Conservation (phyloP, 2,888 invertebrate genomes). For the Drosophila nr. perissopoda region DNA sequence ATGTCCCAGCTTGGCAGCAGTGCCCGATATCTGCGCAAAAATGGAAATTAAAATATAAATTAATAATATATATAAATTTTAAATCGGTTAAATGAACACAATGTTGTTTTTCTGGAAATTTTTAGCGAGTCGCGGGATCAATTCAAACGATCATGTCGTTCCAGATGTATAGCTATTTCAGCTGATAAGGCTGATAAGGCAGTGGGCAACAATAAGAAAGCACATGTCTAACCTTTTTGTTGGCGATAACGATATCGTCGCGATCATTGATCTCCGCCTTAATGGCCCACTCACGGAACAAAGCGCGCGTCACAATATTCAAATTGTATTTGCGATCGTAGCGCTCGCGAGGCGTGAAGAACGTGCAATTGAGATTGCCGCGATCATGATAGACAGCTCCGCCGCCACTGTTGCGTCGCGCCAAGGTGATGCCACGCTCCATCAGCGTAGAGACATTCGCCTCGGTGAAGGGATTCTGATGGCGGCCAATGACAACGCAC, state of each 20-base stretch:
- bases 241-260: conserved; percentile 94
- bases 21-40: conserved; percentile 93
- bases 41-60: neutral
- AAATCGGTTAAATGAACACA: neutral
- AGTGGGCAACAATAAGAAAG: neutral
- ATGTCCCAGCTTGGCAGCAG: conserved; percentile 95
- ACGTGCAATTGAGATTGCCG: conserved; percentile 96
- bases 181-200: conserved; percentile 10
- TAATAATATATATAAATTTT: neutral
- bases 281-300: conserved; percentile 93
- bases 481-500: conserved; percentile 97
- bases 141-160: conserved; percentile 10
- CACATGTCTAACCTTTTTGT: conserved; percentile 85
- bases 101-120: neutral
- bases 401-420: conserved; percentile 97
- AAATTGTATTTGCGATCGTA: conserved; percentile 96
- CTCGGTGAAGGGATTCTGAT: conserved; percentile 98
- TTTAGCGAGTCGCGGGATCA: neutral
- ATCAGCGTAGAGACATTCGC: conserved; percentile 90
- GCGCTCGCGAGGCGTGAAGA: conserved; percentile 93
- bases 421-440: conserved; percentile 90
- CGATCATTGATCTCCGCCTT: conserved; percentile 91
- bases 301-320: conserved; percentile 92
- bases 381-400: conserved; percentile 98
- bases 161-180: conserved; percentile 14